Evolutionary conservation across 2,888 invertebrate genomes (phyloP), one percentile per base, ranked within the genome.

Genomic region (Troides helena): DNA sequence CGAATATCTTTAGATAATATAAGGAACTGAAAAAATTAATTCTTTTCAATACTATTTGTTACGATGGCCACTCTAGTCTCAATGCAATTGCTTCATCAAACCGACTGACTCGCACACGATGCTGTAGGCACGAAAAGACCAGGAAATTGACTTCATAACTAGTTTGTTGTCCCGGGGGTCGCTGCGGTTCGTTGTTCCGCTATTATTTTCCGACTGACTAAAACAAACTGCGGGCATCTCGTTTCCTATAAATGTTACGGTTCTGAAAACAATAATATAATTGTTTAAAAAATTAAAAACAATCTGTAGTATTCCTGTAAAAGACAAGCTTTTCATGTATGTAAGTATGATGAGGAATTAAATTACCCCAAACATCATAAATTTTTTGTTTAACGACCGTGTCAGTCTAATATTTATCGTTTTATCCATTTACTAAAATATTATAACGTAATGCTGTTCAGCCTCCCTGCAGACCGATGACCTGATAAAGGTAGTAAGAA

Each of bases 11-110:
- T 1, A 43, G 8, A 46, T 12, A 46, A 14, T 46, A 14, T 46
- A 46, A 46, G 14, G 14, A 46, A 46, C 14, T 12, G 46, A 46
- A 46, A 46, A 43, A 1, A 46, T 46, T 4, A 10, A 12, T 46
- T 14, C 4, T 12, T 46, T 46, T 14, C 14, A n/a, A n/a, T 53
- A 53, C 12, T n/a, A 3, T 53, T n/a, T 8, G n/a, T 53, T 53
- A 2, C 21, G 69, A 70, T 80, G 77, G 81, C 12, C 56, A 71
- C 73, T 57, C 60, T 76, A 73, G 72, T 53, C 63, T 75, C 72
- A 73, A 73, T 75, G 76, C 81, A 80, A 82, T 80, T 79, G 81
- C 78, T 77, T 72, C 74, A 76, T 76, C 76, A 81, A 81, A 82
- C 82, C 81, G 80, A 73, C 73, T 73, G 74, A 74, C 74, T 71